Evolutionary conservation across 2,113 vertebrate species (phyloP).

Genomic region (Spilogale gracilis): DNA sequence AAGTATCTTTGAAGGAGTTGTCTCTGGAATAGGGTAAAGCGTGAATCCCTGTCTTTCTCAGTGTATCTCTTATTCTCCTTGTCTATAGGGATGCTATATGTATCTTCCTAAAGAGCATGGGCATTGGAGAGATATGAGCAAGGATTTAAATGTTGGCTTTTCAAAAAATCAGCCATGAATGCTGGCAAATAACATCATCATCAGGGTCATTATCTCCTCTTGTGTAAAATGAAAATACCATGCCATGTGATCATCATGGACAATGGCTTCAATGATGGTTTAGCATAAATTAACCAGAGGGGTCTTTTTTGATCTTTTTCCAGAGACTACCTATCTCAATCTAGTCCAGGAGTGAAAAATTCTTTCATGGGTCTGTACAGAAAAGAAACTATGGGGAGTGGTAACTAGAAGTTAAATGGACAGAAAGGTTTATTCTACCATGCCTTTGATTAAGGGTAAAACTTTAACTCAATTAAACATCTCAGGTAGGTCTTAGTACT

Average conservation of each 20-base stretch:
- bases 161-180: background rate
- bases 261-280: background rate
- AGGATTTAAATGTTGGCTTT: background rate
- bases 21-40: background rate
- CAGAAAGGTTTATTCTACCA: background rate
- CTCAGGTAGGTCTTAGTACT: background rate
- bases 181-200: background rate
- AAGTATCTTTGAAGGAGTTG: background rate
- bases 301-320: background rate
- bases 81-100: background rate
- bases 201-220: background rate
- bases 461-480: background rate
- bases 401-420: background rate
- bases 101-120: background rate
- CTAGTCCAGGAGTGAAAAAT: background rate
- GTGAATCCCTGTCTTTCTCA: background rate
- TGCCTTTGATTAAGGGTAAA: background rate
- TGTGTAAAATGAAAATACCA: background rate
- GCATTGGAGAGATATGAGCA: background rate
- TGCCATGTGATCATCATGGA: background rate
- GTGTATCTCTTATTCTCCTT: background rate
- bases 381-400: background rate
- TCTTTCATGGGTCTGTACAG: background rate
- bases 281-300: background rate
- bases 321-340: background rate